These are phyloP conservation scores for Ooceraea biroi DNA, from an alignment of 1,140 invertebrate species.

Conservation along the genomic window DNA sequence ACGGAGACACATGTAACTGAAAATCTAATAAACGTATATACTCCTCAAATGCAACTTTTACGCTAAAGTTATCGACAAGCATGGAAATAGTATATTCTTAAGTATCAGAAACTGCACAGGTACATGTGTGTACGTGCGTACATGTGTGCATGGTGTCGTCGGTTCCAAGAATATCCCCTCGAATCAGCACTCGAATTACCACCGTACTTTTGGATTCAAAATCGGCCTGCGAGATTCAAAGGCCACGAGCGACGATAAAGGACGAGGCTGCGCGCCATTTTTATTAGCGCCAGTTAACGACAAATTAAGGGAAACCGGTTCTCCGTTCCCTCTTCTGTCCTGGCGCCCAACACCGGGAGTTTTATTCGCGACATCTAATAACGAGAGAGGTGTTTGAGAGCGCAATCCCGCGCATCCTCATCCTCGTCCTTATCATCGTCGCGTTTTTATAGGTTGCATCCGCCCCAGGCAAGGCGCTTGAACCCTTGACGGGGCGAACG, in stretches of 20 bases:
- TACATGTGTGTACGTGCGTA: background rate
- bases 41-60: slow-evolving; percentile 20
- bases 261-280: background rate
- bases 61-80: slow-evolving; percentile 43
- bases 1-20: background rate
- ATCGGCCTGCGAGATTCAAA: slow-evolving; percentile 17
- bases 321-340: background rate
- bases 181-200: background rate
- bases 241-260: background rate
- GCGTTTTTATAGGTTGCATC: slow-evolving; percentile 55
- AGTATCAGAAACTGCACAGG: slow-evolving; percentile 14
- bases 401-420: slow-evolving; percentile 39
- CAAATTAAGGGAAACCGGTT: slow-evolving; percentile 52
- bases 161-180: slow-evolving; percentile 25
- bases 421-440: slow-evolving; percentile 52
- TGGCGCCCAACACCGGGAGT: background rate
- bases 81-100: slow-evolving; percentile 57
- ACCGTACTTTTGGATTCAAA: background rate
- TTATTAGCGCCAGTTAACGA: slow-evolving; percentile 23
- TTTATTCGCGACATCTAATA: slow-evolving; percentile 44
- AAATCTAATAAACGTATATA: background rate
- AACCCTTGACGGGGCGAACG: slow-evolving; percentile 72
- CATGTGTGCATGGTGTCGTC: background rate
- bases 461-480: slow-evolving; percentile 67
- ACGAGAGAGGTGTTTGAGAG: slow-evolving; percentile 1